These are phyloP conservation scores for Yponomeuta sedellus DNA, from an alignment of 2,888 invertebrate species.

Conservation along the genomic window DNA sequence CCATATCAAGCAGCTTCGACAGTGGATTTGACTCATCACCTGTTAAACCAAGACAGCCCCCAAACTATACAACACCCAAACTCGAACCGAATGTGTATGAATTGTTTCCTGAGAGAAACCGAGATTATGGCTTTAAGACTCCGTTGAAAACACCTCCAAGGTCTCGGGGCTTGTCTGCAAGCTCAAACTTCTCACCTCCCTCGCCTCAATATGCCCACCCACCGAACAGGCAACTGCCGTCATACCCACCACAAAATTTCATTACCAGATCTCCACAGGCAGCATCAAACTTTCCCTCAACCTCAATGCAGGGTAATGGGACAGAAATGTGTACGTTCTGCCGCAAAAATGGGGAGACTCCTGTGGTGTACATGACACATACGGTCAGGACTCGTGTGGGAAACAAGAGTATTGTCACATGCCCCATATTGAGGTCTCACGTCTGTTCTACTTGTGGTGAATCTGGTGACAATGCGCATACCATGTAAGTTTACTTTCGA, in stretches of 20 bases:
- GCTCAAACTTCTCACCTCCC: conserved; percentile 16
- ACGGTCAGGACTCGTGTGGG: conserved; percentile 47
- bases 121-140: conserved; percentile 32
- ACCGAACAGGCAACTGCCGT: background rate
- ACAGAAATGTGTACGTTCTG: conserved; percentile 58
- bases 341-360: conserved; percentile 62
- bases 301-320: conserved; percentile 16
- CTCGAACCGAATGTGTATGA: conserved; percentile 36
- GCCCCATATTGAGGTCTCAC: conserved; percentile 58
- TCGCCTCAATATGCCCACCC: conserved; percentile 20
- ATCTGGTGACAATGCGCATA: conserved; percentile 61
- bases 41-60: conserved; percentile 21
- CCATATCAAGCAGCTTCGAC: conserved; percentile 3
- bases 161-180: conserved; percentile 11
- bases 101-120: conserved; percentile 46
- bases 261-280: background rate
- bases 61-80: conserved; percentile 15
- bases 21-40: conserved; percentile 5
- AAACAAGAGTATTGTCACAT: conserved; percentile 46
- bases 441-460: conserved; percentile 53
- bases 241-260: background rate
- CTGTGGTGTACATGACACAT: conserved; percentile 55
- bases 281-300: conserved; percentile 16
- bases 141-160: conserved; percentile 28
- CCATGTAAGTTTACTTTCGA: conserved; percentile 51